Evolutionary conservation across 2,888 invertebrate genomes (phyloP).

Genomic region (Caenorhabditis auriculariae): DNA sequence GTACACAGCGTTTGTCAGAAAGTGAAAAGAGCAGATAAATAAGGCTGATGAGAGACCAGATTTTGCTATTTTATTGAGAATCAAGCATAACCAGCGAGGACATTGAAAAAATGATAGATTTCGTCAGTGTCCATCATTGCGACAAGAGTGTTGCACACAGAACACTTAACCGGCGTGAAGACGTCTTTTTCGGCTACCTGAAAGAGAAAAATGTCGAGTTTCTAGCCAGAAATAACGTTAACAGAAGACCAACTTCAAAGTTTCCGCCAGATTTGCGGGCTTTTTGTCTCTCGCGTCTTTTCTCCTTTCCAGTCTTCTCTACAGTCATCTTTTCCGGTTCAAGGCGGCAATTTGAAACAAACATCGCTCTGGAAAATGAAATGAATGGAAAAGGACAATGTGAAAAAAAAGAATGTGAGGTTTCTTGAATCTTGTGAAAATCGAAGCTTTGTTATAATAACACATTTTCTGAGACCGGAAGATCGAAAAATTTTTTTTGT

Average conservation of each 20-base stretch:
- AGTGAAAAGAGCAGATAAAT: too few species aligned
- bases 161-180: slow-evolving; percentile 69
- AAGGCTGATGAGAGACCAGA: too few species aligned
- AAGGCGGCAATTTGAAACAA: slow-evolving; percentile 70
- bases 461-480: too few species aligned
- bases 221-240: too few species aligned
- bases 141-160: slow-evolving; percentile 67
- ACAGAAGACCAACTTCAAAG: too few species aligned
- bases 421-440: too few species aligned
- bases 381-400: too few species aligned
- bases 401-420: too few species aligned
- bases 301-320: slow-evolving; percentile 45
- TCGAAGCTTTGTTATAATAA: too few species aligned
- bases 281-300: slow-evolving; percentile 34
- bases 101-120: slow-evolving; percentile 71
- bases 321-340: slow-evolving; percentile 58
- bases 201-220: not conserved
- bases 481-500: slow-evolving; percentile 4
- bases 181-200: slow-evolving; percentile 54
- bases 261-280: slow-evolving; percentile 54
- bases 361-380: slow-evolving; percentile 68
- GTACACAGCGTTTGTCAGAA: too few species aligned
- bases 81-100: slow-evolving; percentile 68
- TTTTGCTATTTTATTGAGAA: too few species aligned
- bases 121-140: slow-evolving; percentile 68